Base-by-base conservation (phyloP, 2,797 vertebrate genomes). In the Lagocephalus sceleratus region DNA sequence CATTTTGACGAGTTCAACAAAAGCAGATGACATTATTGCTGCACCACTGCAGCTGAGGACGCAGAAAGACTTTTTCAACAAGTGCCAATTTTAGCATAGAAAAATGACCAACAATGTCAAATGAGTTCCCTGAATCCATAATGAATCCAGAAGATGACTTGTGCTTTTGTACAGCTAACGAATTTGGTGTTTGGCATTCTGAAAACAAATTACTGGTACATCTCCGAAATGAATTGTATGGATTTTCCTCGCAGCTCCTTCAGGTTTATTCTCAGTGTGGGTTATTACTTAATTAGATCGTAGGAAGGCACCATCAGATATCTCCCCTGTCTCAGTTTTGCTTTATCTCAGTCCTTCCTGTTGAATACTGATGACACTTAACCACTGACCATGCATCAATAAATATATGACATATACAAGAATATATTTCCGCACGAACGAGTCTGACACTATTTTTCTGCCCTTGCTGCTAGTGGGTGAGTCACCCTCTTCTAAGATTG, bases 231-330 rank as follows among this genome's bases (percentile, higher is more conserved):
- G 43, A 84, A 73, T 81, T 72, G 57, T 71, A 84, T 79, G 65
- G 81, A 85, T 86, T 87, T 83, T 75, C 54, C 46, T 53, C 47
- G 22, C 46, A 6, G 61, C 62, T 66, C 60, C 8, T 62, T 60
- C 41, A 47, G 71, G 38, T 60, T 73, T 67, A 72, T 55, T 76
- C 72, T 80, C 62, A 68, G 66, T 26, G 38, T 66, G 71, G 70
- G 73, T 85, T 81, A 72, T 82, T 75, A 72, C 78, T 82, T 79
- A 78, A 85, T 87, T 82, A 71, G 71, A 73, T 73, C 1, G 22
- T 52, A 54, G 49, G 60, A 70, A 60, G 63, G 51, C 55, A 68
- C 54, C 35, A 63, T 68, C 63, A 71, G 62, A 71, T 57, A 66
- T 55, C 47, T 59, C n/a, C n/a, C 60, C 58, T 35, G 14, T 51